These are phyloP conservation scores for Xylocopa sonorina DNA, from an alignment of 1,140 invertebrate species.

Conservation along the genomic window DNA sequence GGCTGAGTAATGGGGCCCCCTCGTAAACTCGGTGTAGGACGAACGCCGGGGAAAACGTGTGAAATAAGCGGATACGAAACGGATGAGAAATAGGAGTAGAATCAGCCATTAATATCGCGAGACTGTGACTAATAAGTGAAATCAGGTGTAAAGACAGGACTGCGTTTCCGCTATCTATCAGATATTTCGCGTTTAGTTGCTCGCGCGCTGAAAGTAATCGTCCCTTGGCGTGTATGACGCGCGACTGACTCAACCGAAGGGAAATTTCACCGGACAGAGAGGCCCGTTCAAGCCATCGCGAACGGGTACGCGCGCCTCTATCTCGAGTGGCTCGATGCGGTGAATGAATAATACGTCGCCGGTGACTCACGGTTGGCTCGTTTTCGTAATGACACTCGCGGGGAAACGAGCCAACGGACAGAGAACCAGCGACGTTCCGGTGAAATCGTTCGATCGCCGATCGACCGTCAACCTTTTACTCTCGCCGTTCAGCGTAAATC, in stretches of 20 bases:
- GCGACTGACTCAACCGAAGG: neutral
- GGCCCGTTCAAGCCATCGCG: neutral
- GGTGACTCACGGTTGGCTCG: constrained; percentile 15
- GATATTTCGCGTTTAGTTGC: neutral
- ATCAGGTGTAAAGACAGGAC: neutral
- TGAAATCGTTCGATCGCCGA: neutral
- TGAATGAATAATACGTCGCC: constrained; percentile 1
- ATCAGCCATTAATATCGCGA: neutral
- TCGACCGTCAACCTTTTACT: neutral
- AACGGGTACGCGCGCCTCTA: neutral
- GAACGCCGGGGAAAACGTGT: neutral
- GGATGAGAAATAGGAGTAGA: neutral
- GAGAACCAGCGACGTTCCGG: neutral
- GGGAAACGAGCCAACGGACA: neutral
- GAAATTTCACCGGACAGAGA: neutral
- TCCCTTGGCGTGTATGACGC: constrained; percentile 8
- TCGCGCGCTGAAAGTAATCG: neutral
- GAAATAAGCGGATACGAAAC: neutral
- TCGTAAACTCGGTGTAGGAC: neutral
- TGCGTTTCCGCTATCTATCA: neutral
- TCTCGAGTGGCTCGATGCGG: neutral
- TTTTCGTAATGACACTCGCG: constrained; percentile 54
- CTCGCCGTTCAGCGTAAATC: constrained; percentile 1
- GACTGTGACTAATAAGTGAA: neutral
- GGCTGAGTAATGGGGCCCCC: constrained; percentile 9